phyloP scores from a whole-genome alignment of 2,113 vertebrate species.

The Vulpes ferrilata region DNA sequence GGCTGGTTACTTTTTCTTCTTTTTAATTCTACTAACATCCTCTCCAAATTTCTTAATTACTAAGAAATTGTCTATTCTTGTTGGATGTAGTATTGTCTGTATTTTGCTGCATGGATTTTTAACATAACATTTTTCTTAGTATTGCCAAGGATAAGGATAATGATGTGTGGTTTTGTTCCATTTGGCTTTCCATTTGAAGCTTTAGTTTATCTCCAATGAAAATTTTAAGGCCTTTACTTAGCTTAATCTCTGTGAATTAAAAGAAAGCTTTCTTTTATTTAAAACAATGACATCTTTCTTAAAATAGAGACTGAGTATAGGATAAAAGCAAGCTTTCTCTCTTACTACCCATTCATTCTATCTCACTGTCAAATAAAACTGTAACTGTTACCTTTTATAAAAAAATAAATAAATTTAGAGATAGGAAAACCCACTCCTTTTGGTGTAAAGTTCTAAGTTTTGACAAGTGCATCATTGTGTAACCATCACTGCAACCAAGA shows the following conservation, averaged over 20 bases:
- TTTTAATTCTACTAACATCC: neutral
- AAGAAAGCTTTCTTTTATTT: neutral
- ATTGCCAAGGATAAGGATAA: neutral
- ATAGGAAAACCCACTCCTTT: neutral
- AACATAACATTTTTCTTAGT: neutral
- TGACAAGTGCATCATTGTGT: neutral
- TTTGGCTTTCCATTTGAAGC: neutral
- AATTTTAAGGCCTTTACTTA: neutral
- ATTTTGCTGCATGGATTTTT: constrained; percentile 7
- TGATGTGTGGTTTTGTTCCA: neutral
- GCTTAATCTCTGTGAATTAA: neutral
- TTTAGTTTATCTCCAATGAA: neutral
- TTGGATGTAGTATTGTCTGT: neutral
- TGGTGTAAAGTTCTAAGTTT: neutral
- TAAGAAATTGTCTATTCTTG: neutral
- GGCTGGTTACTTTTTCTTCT: neutral
- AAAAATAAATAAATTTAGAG: neutral
- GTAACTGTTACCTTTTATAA: neutral
- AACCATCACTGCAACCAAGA: neutral
- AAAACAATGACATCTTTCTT: neutral
- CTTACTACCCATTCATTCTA: neutral
- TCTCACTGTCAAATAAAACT: neutral
- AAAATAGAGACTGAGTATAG: neutral
- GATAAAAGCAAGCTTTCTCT: neutral
- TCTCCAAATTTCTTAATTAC: neutral